Percentiles rank a stretch among this genome's conserved stretches.
Evolutionary conservation across 2,113 vertebrate species (phyloP).

Genomic region (Oxygymnocypris stewartii): DNA sequence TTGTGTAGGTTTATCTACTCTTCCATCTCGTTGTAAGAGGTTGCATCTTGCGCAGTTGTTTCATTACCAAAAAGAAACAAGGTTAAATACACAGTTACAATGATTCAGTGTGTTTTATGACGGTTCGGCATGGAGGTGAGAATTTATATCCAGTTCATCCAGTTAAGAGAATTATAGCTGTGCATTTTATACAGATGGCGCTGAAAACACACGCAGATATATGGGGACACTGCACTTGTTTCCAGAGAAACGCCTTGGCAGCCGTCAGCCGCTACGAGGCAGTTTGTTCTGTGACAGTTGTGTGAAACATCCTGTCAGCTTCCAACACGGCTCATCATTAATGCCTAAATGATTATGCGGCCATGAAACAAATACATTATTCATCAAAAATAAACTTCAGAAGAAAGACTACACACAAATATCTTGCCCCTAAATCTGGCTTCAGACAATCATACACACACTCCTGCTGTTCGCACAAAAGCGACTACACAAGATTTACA

Average conservation of each 20-base stretch:
- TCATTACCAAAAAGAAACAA: not conserved
- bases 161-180: constrained; percentile 5
- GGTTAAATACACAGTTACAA: not conserved
- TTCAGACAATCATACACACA: constrained; percentile 29
- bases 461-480: constrained; percentile 34
- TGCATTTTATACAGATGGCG: constrained; percentile 13
- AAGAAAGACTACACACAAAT: constrained; percentile 42
- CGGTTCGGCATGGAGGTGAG: not conserved
- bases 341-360: constrained; percentile 56
- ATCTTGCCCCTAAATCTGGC: constrained; percentile 26
- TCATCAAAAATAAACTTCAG: constrained; percentile 51
- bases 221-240: constrained; percentile 33
- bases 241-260: constrained; percentile 14
- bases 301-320: constrained; percentile 48
- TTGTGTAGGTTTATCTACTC: not conserved
- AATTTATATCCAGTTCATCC: not conserved
- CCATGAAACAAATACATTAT: constrained; percentile 58
- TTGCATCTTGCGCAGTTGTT: not conserved
- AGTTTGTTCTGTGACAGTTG: constrained; percentile 44
- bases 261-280: constrained; percentile 18
- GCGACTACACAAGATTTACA: constrained; percentile 30
- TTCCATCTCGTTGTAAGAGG: not conserved
- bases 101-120: not conserved
- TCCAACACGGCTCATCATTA: constrained; percentile 51
- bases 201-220: constrained; percentile 16